Percentiles rank a stretch among this genome's conserved stretches.
phyloP scores from a whole-genome alignment of 2,888 invertebrate genomes.

The Stenodera caucasica region DNA sequence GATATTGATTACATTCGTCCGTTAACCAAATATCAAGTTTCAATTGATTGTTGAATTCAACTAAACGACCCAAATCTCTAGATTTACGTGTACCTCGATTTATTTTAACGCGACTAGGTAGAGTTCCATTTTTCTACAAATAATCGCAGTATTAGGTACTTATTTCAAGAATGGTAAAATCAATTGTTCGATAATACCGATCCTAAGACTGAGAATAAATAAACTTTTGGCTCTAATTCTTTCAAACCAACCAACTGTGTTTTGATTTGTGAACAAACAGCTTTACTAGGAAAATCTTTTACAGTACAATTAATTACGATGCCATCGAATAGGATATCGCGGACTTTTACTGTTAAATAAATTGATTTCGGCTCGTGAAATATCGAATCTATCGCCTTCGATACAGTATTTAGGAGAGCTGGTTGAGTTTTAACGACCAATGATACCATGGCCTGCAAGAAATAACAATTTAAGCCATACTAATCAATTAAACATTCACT shows the following conservation, averaged over 20 bases:
- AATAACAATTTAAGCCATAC: background rate
- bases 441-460: conserved; percentile 60
- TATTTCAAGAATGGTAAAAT: too few species aligned
- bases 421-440: conserved; percentile 68
- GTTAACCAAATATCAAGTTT: conserved; percentile 67
- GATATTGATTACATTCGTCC: conserved; percentile 70
- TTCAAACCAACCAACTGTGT: conserved; percentile 63
- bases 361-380: conserved; percentile 66
- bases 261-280: conserved; percentile 70
- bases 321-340: conserved; percentile 76
- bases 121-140: conserved; percentile 72
- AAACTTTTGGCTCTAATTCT: conserved; percentile 64
- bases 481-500: too few species aligned
- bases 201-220: conserved; percentile 73
- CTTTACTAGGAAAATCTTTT: conserved; percentile 73
- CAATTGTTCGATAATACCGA: conserved; percentile 55
- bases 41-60: conserved; percentile 67
- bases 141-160: too few species aligned
- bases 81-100: conserved; percentile 74
- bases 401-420: conserved; percentile 66
- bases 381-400: conserved; percentile 69
- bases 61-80: conserved; percentile 72
- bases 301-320: conserved; percentile 71
- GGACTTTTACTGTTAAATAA: conserved; percentile 66
- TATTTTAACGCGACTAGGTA: conserved; percentile 70